Percentiles rank a stretch among this genome's conserved stretches.
phyloP scores from a whole-genome alignment of 2,888 invertebrate genomes.

The Hymenopus coronatus region DNA sequence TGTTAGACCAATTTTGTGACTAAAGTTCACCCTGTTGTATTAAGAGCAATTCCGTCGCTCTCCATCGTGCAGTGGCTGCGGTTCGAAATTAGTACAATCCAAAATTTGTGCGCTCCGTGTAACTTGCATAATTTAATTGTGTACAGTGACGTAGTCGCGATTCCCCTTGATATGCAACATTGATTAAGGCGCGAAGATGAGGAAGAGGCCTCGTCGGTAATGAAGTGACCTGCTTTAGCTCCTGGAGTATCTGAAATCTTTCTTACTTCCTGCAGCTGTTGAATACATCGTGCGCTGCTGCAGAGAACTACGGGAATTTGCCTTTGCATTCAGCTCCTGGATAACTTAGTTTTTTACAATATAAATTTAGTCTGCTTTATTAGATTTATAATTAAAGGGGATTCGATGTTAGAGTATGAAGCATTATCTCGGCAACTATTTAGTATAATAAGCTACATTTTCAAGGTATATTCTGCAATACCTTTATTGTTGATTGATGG shows the following conservation, averaged over 20 bases:
- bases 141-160: neutral
- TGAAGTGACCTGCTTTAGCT: neutral
- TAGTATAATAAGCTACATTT: too few species aligned
- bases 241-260: neutral
- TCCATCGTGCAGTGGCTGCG: slow-evolving; percentile 3
- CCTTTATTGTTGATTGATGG: too few species aligned
- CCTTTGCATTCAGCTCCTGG: too few species aligned
- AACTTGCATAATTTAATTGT: slow-evolving; percentile 19
- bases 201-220: slow-evolving; percentile 2
- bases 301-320: too few species aligned
- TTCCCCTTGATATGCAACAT: slow-evolving; percentile 14
- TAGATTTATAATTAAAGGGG: too few species aligned
- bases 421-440: too few species aligned
- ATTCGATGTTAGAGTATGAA: too few species aligned
- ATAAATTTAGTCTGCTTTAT: too few species aligned
- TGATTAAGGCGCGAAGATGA: slow-evolving; percentile 1
- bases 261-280: neutral
- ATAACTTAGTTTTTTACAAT: too few species aligned
- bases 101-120: slow-evolving; percentile 12
- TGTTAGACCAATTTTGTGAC: slow-evolving; percentile 20
- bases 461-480: too few species aligned
- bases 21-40: slow-evolving; percentile 18
- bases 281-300: neutral
- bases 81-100: slow-evolving; percentile 20
- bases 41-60: slow-evolving; percentile 16